phyloP scores from a whole-genome alignment of 2,888 invertebrate genomes.

The Papilio elwesi region DNA sequence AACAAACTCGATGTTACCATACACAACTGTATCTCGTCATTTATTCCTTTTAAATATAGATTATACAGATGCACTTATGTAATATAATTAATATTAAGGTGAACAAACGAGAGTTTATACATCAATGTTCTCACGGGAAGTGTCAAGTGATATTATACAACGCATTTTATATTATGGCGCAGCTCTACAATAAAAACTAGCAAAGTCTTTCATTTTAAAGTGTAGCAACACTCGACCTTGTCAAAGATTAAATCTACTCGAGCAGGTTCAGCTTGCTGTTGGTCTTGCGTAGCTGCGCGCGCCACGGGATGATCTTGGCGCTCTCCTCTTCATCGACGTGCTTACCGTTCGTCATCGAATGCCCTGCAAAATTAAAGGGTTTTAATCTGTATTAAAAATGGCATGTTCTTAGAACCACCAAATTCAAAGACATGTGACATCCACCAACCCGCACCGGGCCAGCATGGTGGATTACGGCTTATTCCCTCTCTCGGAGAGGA shows the following conservation, averaged over 20 bases:
- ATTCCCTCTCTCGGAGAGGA: too few relatives aligned
- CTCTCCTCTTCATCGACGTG: conserved; percentile 83
- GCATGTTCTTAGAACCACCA: too few relatives aligned
- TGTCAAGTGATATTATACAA: conserved; percentile 46
- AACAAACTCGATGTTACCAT: neutral
- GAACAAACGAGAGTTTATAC: neutral
- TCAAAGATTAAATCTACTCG: conserved; percentile 70
- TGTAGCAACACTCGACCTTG: neutral
- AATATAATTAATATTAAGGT: neutral
- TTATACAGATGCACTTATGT: conserved; percentile 25
- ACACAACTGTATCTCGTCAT: neutral
- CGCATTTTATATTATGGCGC: conserved; percentile 57
- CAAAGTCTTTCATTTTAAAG: conserved; percentile 25
- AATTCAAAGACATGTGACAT: too few relatives aligned
- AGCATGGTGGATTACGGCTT: too few relatives aligned
- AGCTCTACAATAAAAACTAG: conserved; percentile 48
- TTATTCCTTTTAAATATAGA: conserved; percentile 30
- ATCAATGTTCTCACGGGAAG: conserved; percentile 1
- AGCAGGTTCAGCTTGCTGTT: conserved; percentile 94
- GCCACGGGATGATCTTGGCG: conserved; percentile 93
- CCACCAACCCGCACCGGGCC: too few relatives aligned
- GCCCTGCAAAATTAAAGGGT: conserved; percentile 58
- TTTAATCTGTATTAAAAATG: neutral
- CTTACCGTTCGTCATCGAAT: conserved; percentile 69
- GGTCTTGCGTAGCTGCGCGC: conserved; percentile 94